These are phyloP conservation scores for Melieria omissa DNA, from an alignment of 2,888 invertebrate genomes.

Conservation along the genomic window DNA sequence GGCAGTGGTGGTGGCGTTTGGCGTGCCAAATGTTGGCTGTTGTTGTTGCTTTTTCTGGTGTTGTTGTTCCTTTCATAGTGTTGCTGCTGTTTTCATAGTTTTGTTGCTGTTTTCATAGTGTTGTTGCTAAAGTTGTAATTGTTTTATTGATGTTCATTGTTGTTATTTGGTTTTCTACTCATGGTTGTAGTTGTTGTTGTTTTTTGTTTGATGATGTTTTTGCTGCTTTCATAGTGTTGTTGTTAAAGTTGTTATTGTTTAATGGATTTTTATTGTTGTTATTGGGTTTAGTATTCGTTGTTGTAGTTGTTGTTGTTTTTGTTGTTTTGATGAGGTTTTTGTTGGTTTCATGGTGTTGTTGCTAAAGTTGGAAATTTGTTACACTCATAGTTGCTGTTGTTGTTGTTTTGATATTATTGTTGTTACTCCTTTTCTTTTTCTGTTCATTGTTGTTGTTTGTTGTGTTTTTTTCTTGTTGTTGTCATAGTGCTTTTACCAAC, in stretches of 20 bases:
- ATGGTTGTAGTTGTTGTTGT: conserved; percentile 1
- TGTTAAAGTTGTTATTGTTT: conserved; percentile 49
- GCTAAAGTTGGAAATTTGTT: conserved; percentile 15
- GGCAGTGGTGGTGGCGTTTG: conserved; percentile 45
- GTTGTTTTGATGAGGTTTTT: background rate
- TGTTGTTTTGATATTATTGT: background rate
- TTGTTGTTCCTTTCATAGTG: conserved; percentile 41
- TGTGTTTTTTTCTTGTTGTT: background rate
- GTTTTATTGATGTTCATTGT: conserved; percentile 27
- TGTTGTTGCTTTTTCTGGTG: conserved; percentile 26
- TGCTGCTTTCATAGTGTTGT: conserved; percentile 35
- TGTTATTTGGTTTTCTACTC: conserved; percentile 11
- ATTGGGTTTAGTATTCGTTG: conserved; percentile 5
- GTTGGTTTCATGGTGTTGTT: conserved; percentile 5
- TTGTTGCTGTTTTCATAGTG: conserved; percentile 31
- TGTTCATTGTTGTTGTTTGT: background rate
- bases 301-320: conserved; percentile 27
- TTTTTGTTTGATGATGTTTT: conserved; percentile 40
- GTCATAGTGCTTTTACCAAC: no score
- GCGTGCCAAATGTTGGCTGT: conserved; percentile 37
- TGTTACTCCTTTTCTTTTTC: background rate
- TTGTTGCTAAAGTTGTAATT: conserved; percentile 50
- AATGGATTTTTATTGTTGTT: background rate
- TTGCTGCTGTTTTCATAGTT: conserved; percentile 41
- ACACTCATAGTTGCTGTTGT: background rate